phyloP scores from a whole-genome alignment of 2,113 vertebrate species.

The Lepidothrix coronata region DNA sequence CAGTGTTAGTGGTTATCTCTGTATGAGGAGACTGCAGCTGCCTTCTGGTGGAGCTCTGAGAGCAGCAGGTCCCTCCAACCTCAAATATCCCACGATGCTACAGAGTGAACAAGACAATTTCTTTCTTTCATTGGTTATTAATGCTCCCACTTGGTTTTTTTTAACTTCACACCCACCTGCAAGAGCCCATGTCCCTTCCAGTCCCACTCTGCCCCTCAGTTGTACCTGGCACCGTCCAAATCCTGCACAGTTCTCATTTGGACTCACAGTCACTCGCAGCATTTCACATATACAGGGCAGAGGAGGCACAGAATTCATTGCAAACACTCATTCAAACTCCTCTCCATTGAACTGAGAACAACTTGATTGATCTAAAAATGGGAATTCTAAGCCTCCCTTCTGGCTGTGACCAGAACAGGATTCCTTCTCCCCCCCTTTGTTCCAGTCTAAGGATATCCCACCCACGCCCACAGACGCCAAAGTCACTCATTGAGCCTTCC shows the following conservation, averaged over 20 bases:
- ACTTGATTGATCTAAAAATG: background rate
- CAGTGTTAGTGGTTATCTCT: background rate
- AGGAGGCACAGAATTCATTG: background rate
- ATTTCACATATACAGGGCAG: background rate
- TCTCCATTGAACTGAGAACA: background rate
- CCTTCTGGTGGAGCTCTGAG: background rate
- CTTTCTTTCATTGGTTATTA: background rate
- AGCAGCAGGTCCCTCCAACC: background rate
- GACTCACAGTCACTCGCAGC: background rate
- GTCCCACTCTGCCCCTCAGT: background rate
- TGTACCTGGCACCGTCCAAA: background rate
- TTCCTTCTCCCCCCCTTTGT: background rate
- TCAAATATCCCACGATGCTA: fast-evolving
- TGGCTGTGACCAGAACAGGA: background rate
- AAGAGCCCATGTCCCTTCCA: background rate
- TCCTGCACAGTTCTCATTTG: background rate
- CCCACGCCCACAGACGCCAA: fast-evolving
- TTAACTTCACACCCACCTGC: background rate
- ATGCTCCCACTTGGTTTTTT: background rate
- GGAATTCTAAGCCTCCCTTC: background rate
- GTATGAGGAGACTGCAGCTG: background rate
- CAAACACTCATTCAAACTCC: background rate
- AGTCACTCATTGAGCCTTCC: background rate
- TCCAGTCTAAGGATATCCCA: background rate
- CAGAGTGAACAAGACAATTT: background rate